Percentiles rank a stretch among this genome's conserved stretches.
Evolutionary conservation across 92 coral and sea anemone species (phyloP).

Genomic region (Actinostola sp.): DNA sequence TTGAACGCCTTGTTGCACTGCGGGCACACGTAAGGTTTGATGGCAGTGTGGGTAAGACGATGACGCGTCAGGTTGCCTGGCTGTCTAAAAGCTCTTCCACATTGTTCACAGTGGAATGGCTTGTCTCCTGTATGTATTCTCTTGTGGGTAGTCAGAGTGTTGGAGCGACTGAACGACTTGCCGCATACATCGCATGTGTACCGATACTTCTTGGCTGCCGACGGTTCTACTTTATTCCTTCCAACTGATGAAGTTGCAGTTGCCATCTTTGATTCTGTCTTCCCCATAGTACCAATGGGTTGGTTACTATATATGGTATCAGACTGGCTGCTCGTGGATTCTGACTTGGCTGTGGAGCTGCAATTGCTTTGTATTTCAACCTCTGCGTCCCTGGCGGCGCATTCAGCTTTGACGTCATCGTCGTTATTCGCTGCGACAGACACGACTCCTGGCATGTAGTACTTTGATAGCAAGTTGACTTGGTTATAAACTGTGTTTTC

Average conservation of each 20-base stretch:
- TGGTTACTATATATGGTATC: too few relatives aligned
- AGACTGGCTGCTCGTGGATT: too few relatives aligned
- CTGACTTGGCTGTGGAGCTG: too few relatives aligned
- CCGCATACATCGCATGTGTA: conserved; percentile 80
- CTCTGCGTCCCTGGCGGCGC: neutral
- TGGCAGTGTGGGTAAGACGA: conserved; percentile 84
- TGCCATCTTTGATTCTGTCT: neutral
- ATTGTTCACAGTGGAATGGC: conserved; percentile 78
- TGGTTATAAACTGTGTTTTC: neutral
- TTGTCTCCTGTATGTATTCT: conserved; percentile 86
- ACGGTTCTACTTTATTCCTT: conserved; percentile 3
- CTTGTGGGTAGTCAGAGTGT: conserved; percentile 77
- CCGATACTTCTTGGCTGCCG: conserved; percentile 55
- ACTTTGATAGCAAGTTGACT: neutral
- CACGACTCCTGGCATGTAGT: conserved; percentile 14
- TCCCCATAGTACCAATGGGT: neutral
- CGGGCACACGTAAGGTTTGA: conserved; percentile 89
- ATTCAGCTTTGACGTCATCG: neutral
- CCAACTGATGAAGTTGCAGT: neutral
- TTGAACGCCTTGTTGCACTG: conserved; percentile 99
- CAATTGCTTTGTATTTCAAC: too few relatives aligned
- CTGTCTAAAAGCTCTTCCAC: conserved; percentile 88
- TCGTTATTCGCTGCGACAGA: neutral
- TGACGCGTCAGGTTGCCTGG: conserved; percentile 86
- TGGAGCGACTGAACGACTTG: conserved; percentile 84